Evolutionary conservation across 1,140 invertebrate species (phyloP).

Genomic region (Scaptomyza montana): DNA sequence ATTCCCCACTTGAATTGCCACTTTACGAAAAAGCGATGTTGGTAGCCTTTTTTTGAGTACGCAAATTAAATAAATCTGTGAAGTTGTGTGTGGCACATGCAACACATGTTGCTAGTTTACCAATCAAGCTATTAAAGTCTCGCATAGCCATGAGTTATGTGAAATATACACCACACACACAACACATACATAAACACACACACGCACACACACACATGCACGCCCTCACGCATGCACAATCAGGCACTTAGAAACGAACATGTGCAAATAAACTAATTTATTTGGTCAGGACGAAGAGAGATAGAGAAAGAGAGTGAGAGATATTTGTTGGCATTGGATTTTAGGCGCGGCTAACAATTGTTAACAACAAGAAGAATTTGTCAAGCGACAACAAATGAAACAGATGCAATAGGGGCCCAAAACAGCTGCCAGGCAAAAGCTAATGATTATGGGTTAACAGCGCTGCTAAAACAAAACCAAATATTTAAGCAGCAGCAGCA

Average conservation of each 20-base stretch:
- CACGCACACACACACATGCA: background rate
- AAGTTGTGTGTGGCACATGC: slow-evolving; percentile 49
- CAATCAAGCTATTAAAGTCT: slow-evolving; percentile 7
- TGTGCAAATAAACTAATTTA: slow-evolving; percentile 47
- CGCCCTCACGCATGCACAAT: background rate
- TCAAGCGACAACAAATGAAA: slow-evolving; percentile 9
- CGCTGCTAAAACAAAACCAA: slow-evolving; percentile 31
- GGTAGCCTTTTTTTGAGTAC: background rate
- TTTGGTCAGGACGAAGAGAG: slow-evolving; percentile 22
- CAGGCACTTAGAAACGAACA: background rate
- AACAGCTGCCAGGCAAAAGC: slow-evolving; percentile 17
- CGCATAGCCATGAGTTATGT: slow-evolving; percentile 37
- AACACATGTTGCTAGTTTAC: slow-evolving; percentile 37
- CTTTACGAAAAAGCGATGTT: too few species aligned
- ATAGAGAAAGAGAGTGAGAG: background rate
- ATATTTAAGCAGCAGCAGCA: slow-evolving; percentile 40
- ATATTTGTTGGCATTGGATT: slow-evolving; percentile 4
- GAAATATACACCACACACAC: background rate
- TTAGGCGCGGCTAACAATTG: slow-evolving; percentile 5
- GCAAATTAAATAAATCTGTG: slow-evolving; percentile 28
- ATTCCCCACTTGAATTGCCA: too few species aligned
- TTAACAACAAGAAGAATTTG: slow-evolving; percentile 17
- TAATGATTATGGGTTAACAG: slow-evolving; percentile 30
- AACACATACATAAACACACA: background rate
- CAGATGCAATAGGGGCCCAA: slow-evolving; percentile 17